A percentile compares a stretch with the other conserved stretches of the same genome.
Conservation (phyloP, 2,113 vertebrate genomes). For the Lutjanus erythropterus region DNA sequence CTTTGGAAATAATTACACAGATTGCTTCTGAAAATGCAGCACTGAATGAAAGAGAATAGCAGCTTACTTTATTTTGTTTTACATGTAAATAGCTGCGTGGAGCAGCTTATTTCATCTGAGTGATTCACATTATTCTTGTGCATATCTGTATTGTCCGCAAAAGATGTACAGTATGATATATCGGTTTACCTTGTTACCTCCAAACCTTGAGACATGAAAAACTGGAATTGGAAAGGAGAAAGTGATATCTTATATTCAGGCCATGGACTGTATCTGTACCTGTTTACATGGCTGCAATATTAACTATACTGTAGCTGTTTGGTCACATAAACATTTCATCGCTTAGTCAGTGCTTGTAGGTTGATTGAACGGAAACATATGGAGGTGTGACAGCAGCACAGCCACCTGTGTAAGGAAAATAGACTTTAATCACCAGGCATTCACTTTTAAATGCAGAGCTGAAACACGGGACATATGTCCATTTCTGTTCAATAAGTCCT, state of each 20-base stretch:
- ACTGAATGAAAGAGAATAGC: background rate
- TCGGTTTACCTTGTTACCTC: no score
- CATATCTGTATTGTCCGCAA: no score
- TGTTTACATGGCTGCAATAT: background rate
- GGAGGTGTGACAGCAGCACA: background rate
- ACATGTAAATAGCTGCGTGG: no score
- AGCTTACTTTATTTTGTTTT: no score
- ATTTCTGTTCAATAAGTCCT: background rate
- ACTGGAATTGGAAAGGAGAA: no score
- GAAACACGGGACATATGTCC: background rate
- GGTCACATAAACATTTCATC: background rate
- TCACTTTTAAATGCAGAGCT: background rate
- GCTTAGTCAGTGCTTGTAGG: background rate
- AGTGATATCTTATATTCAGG: background rate
- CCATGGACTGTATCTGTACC: background rate
- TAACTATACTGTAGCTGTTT: background rate
- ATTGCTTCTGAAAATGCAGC: background rate
- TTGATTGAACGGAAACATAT: constrained; percentile 21
- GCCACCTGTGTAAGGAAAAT: background rate
- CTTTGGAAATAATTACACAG: background rate
- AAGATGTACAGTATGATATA: no score
- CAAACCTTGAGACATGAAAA: no score
- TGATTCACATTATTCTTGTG: no score
- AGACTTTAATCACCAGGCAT: background rate
- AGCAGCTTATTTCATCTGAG: background rate